A percentile compares a stretch with the other conserved stretches of the same genome.
Conservation (phyloP, 2,113 vertebrate species). For the Corvus cornix region DNA sequence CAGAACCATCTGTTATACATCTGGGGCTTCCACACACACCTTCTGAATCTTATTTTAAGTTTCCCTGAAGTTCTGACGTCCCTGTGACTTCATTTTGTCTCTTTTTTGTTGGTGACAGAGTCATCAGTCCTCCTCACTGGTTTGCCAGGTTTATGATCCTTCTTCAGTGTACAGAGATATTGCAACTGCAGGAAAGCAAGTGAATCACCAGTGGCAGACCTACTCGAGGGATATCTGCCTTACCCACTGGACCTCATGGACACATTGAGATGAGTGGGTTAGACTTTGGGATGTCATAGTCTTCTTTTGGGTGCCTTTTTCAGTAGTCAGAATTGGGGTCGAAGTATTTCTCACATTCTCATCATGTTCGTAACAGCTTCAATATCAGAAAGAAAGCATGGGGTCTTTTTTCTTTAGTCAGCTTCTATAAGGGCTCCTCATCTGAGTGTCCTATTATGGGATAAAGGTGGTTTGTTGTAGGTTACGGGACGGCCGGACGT, state of each 20-base stretch:
- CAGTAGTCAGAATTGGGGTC: neutral
- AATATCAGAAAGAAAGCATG: neutral
- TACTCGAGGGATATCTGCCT: neutral
- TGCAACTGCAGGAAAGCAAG: neutral
- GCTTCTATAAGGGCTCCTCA: accelerated
- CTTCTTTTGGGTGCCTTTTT: neutral
- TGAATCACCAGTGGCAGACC: neutral
- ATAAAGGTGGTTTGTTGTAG: neutral
- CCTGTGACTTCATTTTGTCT: neutral
- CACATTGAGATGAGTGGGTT: too few species aligned
- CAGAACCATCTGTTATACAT: neutral
- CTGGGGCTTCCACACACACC: neutral
- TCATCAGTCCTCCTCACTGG: too few species aligned
- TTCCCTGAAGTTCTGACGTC: neutral
- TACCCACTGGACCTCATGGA: neutral
- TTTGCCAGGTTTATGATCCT: neutral
- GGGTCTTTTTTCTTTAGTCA: neutral
- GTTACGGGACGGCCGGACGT: too few species aligned
- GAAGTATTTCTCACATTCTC: neutral
- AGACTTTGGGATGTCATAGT: neutral
- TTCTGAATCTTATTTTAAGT: neutral
- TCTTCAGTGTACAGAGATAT: neutral
- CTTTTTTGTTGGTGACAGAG: neutral
- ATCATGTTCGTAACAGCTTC: neutral
- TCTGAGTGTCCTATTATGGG: neutral